Evolutionary conservation across 1,140 invertebrate genomes (phyloP), one percentile per base, ranked within the genome.

Genomic region (Bombus vancouverensis): DNA sequence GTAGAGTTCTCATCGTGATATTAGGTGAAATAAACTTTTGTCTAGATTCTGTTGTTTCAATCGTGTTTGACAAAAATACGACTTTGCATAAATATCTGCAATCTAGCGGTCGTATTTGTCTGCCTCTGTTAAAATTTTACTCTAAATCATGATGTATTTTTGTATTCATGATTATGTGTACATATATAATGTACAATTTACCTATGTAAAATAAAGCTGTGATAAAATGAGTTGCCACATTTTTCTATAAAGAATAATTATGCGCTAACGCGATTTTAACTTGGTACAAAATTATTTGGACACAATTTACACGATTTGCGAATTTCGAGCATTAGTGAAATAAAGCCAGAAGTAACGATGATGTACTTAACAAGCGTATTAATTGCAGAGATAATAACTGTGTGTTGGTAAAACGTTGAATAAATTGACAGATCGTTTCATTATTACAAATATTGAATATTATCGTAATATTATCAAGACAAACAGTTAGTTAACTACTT

Each of bases 401-500:
- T 42, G 3, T n/a, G 13, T 62, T 32, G 32, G 47, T 74, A 47
- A 81, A 81, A 65, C 39, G 39, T 9, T 44, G 59, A 39, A 57
- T 44, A 77, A 70, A 66, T 34, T 57, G 81, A 70, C 81, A 78
- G 53, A 79, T 79, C 42, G 32, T 44, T 44, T 32, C 59, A 42
- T n/a, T 10, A 37, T 76, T 47, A 28, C 59, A 83, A 76, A 76
- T 74, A 76, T 83, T 66, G 34, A 76, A 75, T 65, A 47, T 59
- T 47, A n/a, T 13, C 6, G 3, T 34, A 44, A 70, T n/a, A 34
- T 81, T 59, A 77, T 57, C 22, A 39, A 34, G n/a, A 13, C 25
- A 34, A 78, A 59, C 57, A 78, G 53, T 39, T 39, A 71, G 22
- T 57, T 28, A 71, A 53, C 6, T 57, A 78, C 13, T 57, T 37